phyloP scores from a whole-genome alignment of 2,797 vertebrate species.

The Bradypodion ventrale region DNA sequence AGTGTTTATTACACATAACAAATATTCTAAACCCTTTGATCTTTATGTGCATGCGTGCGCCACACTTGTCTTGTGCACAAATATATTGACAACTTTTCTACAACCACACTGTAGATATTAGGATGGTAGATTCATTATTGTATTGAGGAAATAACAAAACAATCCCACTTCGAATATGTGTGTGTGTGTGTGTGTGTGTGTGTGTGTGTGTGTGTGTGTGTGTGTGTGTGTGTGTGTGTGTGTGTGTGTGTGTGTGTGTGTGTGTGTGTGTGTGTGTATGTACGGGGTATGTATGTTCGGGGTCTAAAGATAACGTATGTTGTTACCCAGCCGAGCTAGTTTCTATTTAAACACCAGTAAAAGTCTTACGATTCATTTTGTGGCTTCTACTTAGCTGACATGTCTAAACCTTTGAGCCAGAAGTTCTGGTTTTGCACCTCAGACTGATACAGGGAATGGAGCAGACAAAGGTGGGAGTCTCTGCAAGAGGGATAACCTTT shows the following conservation, averaged over 20 bases:
- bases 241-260: no score
- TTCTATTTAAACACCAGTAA: conserved; percentile 25
- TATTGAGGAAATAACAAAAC: background rate
- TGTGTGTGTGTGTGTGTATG: no score
- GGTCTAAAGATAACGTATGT: conserved; percentile 28
- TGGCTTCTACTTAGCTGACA: background rate
- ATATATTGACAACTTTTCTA: no score
- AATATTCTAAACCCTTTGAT: background rate
- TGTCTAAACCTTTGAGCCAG: background rate
- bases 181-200: no score
- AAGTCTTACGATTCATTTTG: background rate
- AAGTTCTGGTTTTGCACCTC: background rate
- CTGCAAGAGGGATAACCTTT: conserved; percentile 34
- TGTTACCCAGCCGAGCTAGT: conserved; percentile 2
- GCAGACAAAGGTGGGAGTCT: background rate
- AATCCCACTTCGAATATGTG: background rate
- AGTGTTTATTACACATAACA: background rate
- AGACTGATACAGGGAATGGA: conserved; percentile 3
- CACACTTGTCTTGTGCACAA: no score
- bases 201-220: no score
- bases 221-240: no score
- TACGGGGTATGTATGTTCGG: no score
- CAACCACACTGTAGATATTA: background rate
- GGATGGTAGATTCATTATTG: background rate
- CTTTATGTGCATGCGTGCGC: no score